These are phyloP conservation scores for Drosophila sp. DNA, from an alignment of 1,140 invertebrate species.

Conservation along the genomic window DNA sequence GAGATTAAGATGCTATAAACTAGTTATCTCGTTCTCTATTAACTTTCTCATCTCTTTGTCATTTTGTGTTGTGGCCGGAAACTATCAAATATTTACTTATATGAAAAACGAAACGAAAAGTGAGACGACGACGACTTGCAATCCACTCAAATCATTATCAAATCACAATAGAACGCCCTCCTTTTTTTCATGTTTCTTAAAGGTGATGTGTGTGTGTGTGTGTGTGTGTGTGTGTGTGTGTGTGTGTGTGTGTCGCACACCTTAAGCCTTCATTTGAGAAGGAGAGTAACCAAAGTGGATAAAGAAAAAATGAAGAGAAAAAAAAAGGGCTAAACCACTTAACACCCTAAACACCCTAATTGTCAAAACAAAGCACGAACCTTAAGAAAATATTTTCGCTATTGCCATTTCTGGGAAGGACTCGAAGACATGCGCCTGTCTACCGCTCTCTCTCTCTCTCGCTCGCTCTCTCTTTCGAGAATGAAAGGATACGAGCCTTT, in stretches of 20 bases:
- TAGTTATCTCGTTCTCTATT: neutral
- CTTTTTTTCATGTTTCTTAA: neutral
- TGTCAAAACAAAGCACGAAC: slow-evolving; percentile 75
- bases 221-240: slow-evolving; percentile 15
- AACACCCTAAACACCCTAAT: slow-evolving; percentile 81
- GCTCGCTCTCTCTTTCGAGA: neutral
- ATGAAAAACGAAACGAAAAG: too few relatives aligned
- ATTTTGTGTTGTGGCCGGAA: neutral
- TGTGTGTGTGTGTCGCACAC: slow-evolving; percentile 44
- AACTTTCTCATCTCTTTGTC: neutral
- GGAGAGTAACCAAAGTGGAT: slow-evolving; percentile 11
- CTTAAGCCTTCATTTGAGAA: slow-evolving; percentile 78
- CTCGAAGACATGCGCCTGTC: neutral
- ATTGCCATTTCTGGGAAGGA: slow-evolving; percentile 49
- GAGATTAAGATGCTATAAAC: too few relatives aligned
- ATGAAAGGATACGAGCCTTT: slow-evolving; percentile 4
- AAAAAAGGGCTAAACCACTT: slow-evolving; percentile 80
- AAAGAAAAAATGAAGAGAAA: slow-evolving; percentile 7
- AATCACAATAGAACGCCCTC: slow-evolving; percentile 11
- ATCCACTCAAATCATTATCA: neutral
- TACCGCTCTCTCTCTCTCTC: neutral
- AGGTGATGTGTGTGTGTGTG: neutral
- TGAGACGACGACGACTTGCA: too few relatives aligned
- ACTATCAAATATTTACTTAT: neutral
- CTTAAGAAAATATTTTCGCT: slow-evolving; percentile 53